Percentiles rank a stretch among this genome's conserved stretches.
These are phyloP conservation scores for Pristis pectinata DNA, from an alignment of 2,797 vertebrate species.

Conservation along the genomic window DNA sequence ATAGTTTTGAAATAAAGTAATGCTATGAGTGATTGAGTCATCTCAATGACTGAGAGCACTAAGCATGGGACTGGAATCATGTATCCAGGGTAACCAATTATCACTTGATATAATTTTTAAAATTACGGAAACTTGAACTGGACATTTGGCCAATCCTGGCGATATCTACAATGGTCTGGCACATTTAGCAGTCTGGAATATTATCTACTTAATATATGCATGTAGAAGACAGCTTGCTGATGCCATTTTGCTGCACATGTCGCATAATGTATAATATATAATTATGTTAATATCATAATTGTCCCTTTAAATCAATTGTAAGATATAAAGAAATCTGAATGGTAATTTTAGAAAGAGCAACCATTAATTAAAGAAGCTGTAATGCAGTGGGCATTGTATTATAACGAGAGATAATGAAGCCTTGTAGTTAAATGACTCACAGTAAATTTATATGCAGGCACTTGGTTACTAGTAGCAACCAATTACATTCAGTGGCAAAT, in stretches of 20 bases:
- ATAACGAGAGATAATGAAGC: slow-evolving; percentile 31
- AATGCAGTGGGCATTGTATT: slow-evolving; percentile 15
- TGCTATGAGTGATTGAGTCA: not conserved
- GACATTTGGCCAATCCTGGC: not conserved
- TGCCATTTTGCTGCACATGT: slow-evolving; percentile 12
- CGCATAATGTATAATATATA: slow-evolving; percentile 25
- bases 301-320: slow-evolving; percentile 32
- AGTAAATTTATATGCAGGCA: slow-evolving; percentile 15
- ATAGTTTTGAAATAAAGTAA: too few relatives aligned
- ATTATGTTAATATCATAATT: slow-evolving; percentile 36
- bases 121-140: not conserved
- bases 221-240: slow-evolving; percentile 17
- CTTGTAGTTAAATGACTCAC: slow-evolving; percentile 27
- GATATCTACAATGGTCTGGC: not conserved
- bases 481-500: not conserved
- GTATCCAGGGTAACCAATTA: not conserved
- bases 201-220: not conserved
- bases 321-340: slow-evolving; percentile 34
- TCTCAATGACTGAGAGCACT: not conserved
- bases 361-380: slow-evolving; percentile 33
- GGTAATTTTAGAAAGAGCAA: slow-evolving; percentile 33
- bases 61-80: not conserved
- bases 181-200: not conserved
- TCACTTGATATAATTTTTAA: not conserved
- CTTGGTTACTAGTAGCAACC: slow-evolving; percentile 23